Evolutionary conservation across 2,113 vertebrate genomes (phyloP).

Genomic region (Phyllopteryx taeniolatus): DNA sequence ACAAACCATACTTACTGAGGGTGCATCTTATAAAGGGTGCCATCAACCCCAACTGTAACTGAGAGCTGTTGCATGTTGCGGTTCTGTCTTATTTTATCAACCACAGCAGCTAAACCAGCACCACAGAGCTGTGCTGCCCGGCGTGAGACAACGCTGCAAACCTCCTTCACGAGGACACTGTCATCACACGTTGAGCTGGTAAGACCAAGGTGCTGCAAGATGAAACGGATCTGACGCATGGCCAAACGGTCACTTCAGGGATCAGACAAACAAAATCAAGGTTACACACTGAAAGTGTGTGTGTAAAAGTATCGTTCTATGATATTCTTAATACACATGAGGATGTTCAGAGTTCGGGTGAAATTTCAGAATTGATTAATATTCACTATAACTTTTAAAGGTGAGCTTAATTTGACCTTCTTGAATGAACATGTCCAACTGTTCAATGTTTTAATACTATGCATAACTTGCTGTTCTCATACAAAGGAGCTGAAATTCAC

Average conservation of each 20-base stretch:
- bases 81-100: constrained; percentile 91
- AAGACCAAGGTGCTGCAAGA: constrained; percentile 90
- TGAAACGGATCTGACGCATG: constrained; percentile 90
- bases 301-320: not conserved
- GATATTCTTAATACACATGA: no score
- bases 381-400: no score
- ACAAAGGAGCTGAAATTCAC: no score
- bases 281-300: not conserved
- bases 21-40: constrained; percentile 94
- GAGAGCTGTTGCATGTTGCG: constrained; percentile 82
- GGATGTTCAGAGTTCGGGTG: no score
- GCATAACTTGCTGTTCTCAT: no score
- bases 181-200: constrained; percentile 89
- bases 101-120: constrained; percentile 87
- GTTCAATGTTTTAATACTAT: no score
- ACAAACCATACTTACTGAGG: constrained; percentile 81
- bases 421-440: no score
- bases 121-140: constrained; percentile 91
- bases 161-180: constrained; percentile 96
- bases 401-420: no score
- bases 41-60: constrained; percentile 90
- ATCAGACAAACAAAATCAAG: not conserved
- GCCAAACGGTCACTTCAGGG: constrained; percentile 85
- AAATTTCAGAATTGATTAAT: no score
- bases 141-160: constrained; percentile 83